Evolutionary conservation across 2,888 invertebrate species (phyloP), one percentile per base, ranked within the genome.

Genomic region (Prionchulus punctatus): DNA sequence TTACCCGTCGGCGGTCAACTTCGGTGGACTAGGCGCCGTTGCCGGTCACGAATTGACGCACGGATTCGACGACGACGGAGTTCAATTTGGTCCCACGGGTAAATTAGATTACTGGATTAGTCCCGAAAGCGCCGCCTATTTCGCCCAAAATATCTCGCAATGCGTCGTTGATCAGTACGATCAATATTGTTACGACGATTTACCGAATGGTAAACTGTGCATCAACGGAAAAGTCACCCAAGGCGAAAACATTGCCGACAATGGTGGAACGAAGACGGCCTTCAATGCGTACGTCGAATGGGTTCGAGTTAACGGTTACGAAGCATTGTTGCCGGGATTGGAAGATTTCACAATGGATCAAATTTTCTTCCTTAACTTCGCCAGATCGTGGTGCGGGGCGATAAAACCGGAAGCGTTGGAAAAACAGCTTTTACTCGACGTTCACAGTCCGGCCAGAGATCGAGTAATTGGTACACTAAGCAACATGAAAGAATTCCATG

Each of bases 11-110:
- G 50, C 50, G 26, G 15, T 50, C 25, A 50, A 50, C n/a, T 50
- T 26, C 21, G 50, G 25, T 12, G 50, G 26, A 7, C 23, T 25
- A 4, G 50, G 27, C 4, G 12, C 15, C 26, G 27, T 15, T 7
- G 26, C 28, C 7, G 50, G 50, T n/a, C 50, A 50, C 50, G 50
- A 50, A 25, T n/a, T 12, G 7, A 50, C 50, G 15, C 50, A 50
- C n/a, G 50, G 26, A 3, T 50, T 50, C 28, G 28, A 26, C 28
- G 50, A 50, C 25, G 26, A 50, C 12, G 50, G 50, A 4, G 50
- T 50, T 27, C 50, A 50, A 26, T 50, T 26, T 27, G 26, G 27
- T 27, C 27, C 7, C 27, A 50, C 23, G 7, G 50, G 50, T 3
- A 50, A 25, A 3, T 28, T 50, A 3, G 7, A 12, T 27, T 7